These are phyloP conservation scores for Felis chaus DNA, from an alignment of 2,113 vertebrate genomes.

Conservation along the genomic window DNA sequence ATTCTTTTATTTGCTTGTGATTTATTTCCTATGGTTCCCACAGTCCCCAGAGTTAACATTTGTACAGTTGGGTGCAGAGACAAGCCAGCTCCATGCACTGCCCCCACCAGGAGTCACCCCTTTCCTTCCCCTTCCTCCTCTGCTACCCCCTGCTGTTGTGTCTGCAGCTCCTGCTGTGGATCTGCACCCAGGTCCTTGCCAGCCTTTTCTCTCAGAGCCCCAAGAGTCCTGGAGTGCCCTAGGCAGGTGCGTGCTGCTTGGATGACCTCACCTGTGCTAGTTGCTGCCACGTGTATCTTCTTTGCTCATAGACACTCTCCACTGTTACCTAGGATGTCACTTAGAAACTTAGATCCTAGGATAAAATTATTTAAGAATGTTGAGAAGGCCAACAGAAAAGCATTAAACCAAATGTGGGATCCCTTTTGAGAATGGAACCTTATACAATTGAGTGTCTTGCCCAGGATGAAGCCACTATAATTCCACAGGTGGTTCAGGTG, in stretches of 20 bases:
- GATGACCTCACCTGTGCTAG: fast-evolving
- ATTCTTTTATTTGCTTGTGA: not conserved
- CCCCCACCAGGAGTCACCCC: fast-evolving
- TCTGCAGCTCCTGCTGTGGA: not conserved
- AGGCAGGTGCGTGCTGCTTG: not conserved
- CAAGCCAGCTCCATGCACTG: not conserved
- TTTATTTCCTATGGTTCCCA: not conserved
- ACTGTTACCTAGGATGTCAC: not conserved
- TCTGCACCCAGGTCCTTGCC: not conserved
- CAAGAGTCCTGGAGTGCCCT: not conserved
- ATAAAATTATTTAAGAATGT: not conserved
- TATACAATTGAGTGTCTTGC: fast-evolving
- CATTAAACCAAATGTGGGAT: not conserved
- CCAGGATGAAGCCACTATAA: fast-evolving
- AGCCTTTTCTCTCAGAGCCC: not conserved
- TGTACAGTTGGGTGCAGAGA: not conserved
- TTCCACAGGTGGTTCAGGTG: not conserved
- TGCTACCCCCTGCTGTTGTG: no score
- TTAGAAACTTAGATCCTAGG: not conserved
- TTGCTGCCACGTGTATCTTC: not conserved
- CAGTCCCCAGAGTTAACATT: not conserved
- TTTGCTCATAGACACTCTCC: not conserved
- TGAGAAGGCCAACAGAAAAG: not conserved
- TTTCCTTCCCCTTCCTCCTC: no score
- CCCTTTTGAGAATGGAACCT: not conserved